A percentile compares a stretch with the other conserved stretches of the same genome.
These are phyloP conservation scores for Natrix natrix DNA, from an alignment of 2,797 vertebrate genomes.

Conservation along the genomic window DNA sequence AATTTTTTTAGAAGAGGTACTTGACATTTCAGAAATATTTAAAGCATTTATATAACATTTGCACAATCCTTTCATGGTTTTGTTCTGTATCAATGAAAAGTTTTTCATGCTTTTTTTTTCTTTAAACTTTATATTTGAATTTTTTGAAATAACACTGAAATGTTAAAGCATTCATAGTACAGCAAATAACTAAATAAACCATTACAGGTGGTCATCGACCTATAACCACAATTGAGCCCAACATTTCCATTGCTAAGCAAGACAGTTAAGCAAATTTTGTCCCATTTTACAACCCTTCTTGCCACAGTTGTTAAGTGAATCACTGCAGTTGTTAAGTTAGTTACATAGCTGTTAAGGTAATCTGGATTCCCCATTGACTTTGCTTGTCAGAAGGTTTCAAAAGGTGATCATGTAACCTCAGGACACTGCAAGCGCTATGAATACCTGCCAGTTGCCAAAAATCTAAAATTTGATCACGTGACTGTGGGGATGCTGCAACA, in stretches of 20 bases:
- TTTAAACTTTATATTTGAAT: not conserved
- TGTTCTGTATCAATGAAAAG: not conserved
- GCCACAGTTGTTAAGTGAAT: not conserved
- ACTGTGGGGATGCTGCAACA: not conserved
- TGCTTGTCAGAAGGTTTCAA: not conserved
- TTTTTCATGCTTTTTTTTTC: not conserved
- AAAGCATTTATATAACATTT: slow-evolving; percentile 4
- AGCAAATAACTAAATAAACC: not conserved
- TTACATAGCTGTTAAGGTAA: not conserved
- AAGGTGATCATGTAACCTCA: not conserved
- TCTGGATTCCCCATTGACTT: not conserved
- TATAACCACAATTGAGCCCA: not conserved
- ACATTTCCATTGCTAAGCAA: not conserved
- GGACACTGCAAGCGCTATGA: not conserved
- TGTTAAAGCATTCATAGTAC: not conserved
- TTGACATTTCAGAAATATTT: slow-evolving; percentile 23
- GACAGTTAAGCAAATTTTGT: not conserved
- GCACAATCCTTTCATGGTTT: not conserved
- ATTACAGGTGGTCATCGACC: not conserved
- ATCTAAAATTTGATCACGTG: not conserved
- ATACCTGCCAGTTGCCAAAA: not conserved
- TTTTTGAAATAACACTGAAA: not conserved
- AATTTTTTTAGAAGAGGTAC: not conserved
- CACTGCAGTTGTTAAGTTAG: not conserved
- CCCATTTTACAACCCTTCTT: not conserved